These are phyloP conservation scores for Cheumatopsyche charites DNA, from an alignment of 1,140 invertebrate species.

Conservation along the genomic window DNA sequence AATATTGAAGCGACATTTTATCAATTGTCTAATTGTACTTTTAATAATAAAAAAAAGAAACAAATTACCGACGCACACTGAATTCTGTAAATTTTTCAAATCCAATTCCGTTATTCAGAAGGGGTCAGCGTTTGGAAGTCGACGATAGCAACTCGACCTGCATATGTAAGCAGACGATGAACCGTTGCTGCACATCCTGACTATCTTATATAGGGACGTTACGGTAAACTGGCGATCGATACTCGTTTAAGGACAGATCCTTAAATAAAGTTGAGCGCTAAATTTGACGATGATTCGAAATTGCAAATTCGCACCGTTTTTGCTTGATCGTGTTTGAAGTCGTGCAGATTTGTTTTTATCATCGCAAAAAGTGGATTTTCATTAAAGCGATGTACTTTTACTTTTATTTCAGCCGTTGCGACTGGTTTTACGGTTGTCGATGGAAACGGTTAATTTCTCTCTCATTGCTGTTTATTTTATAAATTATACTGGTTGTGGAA, in stretches of 20 bases:
- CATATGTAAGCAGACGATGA: not conserved
- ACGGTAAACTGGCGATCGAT: too few species aligned
- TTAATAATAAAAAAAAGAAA: too few species aligned
- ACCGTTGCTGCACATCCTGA: not conserved
- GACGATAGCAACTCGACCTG: not conserved
- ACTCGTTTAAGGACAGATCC: too few species aligned
- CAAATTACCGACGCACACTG: too few species aligned
- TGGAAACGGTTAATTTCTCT: conserved; percentile 16
- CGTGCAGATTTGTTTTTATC: too few species aligned
- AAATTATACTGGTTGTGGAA: not conserved
- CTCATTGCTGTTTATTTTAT: not conserved
- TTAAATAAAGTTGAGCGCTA: too few species aligned
- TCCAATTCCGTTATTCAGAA: conserved; percentile 10
- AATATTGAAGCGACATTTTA: not conserved
- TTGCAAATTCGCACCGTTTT: too few species aligned
- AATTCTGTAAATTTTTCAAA: conserved; percentile 18
- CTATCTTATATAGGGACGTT: not conserved
- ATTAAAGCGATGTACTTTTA: not conserved
- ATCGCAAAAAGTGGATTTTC: not conserved
- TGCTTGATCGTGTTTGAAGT: too few species aligned
- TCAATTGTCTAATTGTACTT: not conserved
- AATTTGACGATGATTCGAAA: too few species aligned
- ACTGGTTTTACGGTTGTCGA: conserved; percentile 10
- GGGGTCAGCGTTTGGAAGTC: not conserved
- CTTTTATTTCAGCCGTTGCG: conserved; percentile 18